phyloP scores from a whole-genome alignment of 2,797 vertebrate species.

The Pyrrhura leucotis region DNA sequence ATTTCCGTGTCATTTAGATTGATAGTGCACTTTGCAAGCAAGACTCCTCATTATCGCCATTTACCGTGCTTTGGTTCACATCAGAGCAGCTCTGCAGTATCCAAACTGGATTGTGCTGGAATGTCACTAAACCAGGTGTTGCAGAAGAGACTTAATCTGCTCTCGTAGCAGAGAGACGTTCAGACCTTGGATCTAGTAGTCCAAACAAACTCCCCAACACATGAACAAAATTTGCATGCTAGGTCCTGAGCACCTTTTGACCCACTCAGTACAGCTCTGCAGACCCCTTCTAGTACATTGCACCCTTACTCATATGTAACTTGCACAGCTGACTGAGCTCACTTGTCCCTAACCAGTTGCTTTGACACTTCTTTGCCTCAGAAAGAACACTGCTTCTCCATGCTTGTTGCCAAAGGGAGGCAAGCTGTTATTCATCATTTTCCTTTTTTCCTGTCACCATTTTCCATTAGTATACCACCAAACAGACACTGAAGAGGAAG shows the following conservation, averaged over 20 bases:
- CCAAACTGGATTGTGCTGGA: neutral
- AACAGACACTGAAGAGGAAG: neutral
- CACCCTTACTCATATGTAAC: neutral
- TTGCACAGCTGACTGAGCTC: neutral
- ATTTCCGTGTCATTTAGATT: neutral
- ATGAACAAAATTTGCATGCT: neutral
- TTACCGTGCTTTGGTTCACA: neutral
- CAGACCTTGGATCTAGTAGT: neutral
- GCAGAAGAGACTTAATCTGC: neutral
- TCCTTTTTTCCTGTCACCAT: neutral
- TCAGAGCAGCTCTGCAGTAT: neutral
- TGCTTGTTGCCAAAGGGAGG: neutral
- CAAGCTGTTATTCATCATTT: neutral
- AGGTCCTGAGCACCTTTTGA: neutral
- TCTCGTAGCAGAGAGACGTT: rapidly evolving
- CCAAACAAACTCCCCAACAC: neutral
- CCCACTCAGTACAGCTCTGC: neutral
- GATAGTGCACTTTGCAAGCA: neutral
- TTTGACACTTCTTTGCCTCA: neutral
- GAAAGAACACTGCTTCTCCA: neutral
- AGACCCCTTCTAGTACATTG: neutral
- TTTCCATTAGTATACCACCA: neutral
- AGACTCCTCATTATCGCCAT: neutral
- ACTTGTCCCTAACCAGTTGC: neutral
- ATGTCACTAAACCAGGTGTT: neutral